Evolutionary conservation across 2,113 vertebrate species (phyloP).

Genomic region (Galbula dea): DNA sequence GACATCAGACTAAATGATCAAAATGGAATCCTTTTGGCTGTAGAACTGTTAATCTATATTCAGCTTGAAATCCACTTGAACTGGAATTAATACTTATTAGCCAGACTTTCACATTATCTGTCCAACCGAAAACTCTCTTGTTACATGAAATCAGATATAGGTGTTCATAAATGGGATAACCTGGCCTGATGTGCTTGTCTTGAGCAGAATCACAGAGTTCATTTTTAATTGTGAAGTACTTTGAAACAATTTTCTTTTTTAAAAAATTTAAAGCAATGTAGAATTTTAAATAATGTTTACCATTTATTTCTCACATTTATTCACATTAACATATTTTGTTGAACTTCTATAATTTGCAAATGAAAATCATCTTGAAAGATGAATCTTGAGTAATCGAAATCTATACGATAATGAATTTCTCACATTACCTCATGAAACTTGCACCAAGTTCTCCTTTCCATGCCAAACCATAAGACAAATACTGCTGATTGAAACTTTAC

Average conservation of each 20-base stretch:
- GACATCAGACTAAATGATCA: neutral
- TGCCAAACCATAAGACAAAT: neutral
- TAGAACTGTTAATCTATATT: neutral
- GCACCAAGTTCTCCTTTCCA: neutral
- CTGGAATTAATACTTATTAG: neutral
- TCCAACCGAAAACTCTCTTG: neutral
- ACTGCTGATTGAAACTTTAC: constrained; percentile 11
- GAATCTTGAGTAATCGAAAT: constrained; percentile 1
- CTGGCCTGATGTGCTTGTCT: neutral
- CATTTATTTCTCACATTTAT: neutral
- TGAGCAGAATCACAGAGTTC: neutral
- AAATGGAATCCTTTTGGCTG: neutral
- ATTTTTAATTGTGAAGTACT: neutral
- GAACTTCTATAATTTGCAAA: neutral
- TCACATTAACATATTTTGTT: neutral
- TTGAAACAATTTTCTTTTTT: neutral
- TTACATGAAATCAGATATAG: neutral
- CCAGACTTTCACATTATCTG: neutral
- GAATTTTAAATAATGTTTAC: neutral
- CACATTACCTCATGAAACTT: neutral
- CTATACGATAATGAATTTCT: neutral
- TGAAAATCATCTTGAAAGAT: too few species aligned
- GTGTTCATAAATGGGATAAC: neutral
- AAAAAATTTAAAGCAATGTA: neutral
- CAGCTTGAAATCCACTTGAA: neutral